phyloP scores from a whole-genome alignment of 2,888 invertebrate genomes.

The Mythimna loreyi region DNA sequence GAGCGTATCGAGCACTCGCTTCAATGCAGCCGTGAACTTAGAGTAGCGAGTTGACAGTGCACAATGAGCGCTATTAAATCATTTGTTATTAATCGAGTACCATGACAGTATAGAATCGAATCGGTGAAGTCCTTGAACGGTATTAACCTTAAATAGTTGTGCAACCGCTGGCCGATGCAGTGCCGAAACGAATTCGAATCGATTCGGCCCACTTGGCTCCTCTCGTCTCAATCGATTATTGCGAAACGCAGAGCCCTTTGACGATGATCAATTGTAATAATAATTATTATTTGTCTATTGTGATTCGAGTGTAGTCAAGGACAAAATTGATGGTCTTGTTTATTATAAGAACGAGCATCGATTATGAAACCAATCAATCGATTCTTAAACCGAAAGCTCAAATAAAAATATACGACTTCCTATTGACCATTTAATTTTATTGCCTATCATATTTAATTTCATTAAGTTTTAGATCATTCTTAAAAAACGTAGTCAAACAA shows the following conservation, averaged over 20 bases:
- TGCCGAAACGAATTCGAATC: slow-evolving; percentile 81
- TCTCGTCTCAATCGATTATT: slow-evolving; percentile 77
- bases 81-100: slow-evolving; percentile 77
- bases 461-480: slow-evolving; percentile 17
- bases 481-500: slow-evolving; percentile 25
- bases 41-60: slow-evolving; percentile 70
- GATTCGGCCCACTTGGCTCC: slow-evolving; percentile 79
- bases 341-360: slow-evolving; percentile 30
- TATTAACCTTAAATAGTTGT: slow-evolving; percentile 80
- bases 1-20: slow-evolving; percentile 72
- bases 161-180: slow-evolving; percentile 76
- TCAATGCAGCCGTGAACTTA: slow-evolving; percentile 77
- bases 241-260: slow-evolving; percentile 77
- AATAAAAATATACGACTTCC: slow-evolving; percentile 46
- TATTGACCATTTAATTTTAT: slow-evolving; percentile 38
- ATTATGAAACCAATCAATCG: slow-evolving; percentile 37
- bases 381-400: slow-evolving; percentile 14
- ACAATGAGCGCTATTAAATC: slow-evolving; percentile 79
- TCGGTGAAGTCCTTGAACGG: slow-evolving; percentile 84
- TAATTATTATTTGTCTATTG: slow-evolving; percentile 77
- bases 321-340: slow-evolving; percentile 67
- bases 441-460: slow-evolving; percentile 37
- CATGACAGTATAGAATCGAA: slow-evolving; percentile 73
- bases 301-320: slow-evolving; percentile 67
- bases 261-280: slow-evolving; percentile 79